Percentiles rank a stretch among this genome's conserved stretches.
phyloP scores from a whole-genome alignment of 2,113 vertebrate genomes.

The Sander vitreus region DNA sequence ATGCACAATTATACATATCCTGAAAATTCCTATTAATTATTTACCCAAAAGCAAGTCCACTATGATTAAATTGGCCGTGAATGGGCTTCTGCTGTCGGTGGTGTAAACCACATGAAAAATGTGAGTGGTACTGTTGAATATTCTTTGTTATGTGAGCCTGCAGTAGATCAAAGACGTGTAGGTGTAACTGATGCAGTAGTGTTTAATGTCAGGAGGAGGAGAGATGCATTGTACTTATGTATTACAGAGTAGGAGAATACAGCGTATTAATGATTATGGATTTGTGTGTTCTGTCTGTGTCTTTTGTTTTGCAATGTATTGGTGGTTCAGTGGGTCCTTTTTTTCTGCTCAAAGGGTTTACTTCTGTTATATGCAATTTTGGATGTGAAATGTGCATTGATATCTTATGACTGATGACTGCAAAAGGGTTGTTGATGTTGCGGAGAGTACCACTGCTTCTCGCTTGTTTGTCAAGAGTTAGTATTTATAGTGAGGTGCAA shows the following conservation, averaged over 20 bases:
- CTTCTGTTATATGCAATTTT: neutral
- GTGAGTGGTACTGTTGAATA: slow-evolving; percentile 32
- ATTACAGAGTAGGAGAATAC: slow-evolving; percentile 57
- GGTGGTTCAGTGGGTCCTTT: neutral
- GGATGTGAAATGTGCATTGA: neutral
- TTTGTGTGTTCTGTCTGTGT: slow-evolving; percentile 17
- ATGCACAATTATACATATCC: neutral
- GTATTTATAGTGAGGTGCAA: neutral
- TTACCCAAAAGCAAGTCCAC: neutral
- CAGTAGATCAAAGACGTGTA: slow-evolving; percentile 67
- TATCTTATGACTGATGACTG: neutral
- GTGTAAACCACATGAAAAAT: slow-evolving; percentile 22
- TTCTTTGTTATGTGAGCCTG: slow-evolving; percentile 51
- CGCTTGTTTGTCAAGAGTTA: neutral
- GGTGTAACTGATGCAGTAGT: slow-evolving; percentile 64
- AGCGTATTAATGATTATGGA: slow-evolving; percentile 43
- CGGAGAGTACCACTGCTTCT: neutral
- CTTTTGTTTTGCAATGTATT: neutral
- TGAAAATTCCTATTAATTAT: neutral
- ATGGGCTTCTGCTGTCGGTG: neutral
- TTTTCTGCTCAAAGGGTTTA: neutral
- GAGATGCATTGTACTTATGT: slow-evolving; percentile 49
- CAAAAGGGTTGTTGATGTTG: neutral
- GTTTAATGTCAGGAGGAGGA: slow-evolving; percentile 56
- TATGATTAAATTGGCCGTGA: slow-evolving; percentile 1